phyloP scores from a whole-genome alignment of 2,888 invertebrate species.

The Automeris io region DNA sequence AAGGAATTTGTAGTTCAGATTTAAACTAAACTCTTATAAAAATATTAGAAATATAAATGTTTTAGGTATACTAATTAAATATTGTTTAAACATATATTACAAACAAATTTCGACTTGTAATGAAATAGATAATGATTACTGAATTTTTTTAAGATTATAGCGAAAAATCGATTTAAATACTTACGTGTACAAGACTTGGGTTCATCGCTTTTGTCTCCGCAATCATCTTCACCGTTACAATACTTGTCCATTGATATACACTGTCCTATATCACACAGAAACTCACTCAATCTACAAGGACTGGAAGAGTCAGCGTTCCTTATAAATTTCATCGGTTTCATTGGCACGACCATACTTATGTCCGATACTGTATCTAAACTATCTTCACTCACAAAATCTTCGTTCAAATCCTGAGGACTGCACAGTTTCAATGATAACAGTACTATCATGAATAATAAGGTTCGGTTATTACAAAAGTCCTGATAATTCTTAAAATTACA shows the following conservation, averaged over 20 bases:
- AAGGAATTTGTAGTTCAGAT: too few species aligned
- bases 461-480: conserved; percentile 53
- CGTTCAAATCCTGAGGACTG: conserved; percentile 63
- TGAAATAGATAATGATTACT: background rate
- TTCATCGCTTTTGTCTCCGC: conserved; percentile 87
- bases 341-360: conserved; percentile 40
- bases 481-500: conserved; percentile 50
- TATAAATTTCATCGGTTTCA: conserved; percentile 46
- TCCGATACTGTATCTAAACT: conserved; percentile 42
- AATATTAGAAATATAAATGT: too few species aligned
- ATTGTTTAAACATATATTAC: background rate
- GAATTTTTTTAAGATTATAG: background rate
- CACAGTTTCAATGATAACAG: conserved; percentile 62
- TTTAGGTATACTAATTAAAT: too few species aligned
- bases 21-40: too few species aligned
- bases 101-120: background rate
- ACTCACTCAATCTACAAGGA: conserved; percentile 78
- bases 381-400: conserved; percentile 62
- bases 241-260: conserved; percentile 85
- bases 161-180: conserved; percentile 40
- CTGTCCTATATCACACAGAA: conserved; percentile 79
- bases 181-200: conserved; percentile 86
- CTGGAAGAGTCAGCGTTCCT: conserved; percentile 34
- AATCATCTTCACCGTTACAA: conserved; percentile 87
- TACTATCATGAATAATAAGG: conserved; percentile 62